Base-by-base conservation (phyloP, 2,113 vertebrate genomes). In the Edolisoma coerulescens region DNA sequence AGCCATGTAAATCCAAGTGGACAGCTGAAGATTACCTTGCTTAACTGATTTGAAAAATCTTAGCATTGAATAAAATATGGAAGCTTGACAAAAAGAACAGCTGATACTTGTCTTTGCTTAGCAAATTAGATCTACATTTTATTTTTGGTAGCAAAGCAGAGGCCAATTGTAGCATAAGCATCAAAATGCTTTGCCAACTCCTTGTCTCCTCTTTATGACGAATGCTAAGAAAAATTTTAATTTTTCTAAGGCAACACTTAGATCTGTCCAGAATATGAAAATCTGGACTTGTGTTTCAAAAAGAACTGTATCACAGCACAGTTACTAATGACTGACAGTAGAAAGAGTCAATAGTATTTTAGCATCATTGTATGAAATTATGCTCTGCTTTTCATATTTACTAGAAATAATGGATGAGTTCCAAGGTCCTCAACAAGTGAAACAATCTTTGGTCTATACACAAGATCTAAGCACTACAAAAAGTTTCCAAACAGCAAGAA, bases 81-180 rank as follows among this genome's bases (percentile, higher is more conserved):
- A 94, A 81, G 70, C 71, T 42, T 90, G 93, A 89, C 82, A 93
- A 90, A 95, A 91, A 88, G 85, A 95, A 94, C 89, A 96, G 90
- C 87, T 95, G 94, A 95, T 83, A 94, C 78, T 80, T 91, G 33
- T 73, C 91, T 91, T 91, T 90, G 78, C 91, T 95, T 73, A 89
- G 95, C 82, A 92, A 96, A 87, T 94, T 60, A 91, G 57, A 91
- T 87, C 87, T 60, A 82, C 1, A 2, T 89, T 93, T 93, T 89
- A 96, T 94, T 94, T 96, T 86, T 91, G 61, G 67, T 93, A 91
- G 67, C 53, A 96, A 94, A 91, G 87, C 89, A 91, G 45, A 94
- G 87, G 84, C 78, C 87, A 97, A 85, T 57, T 80, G 75, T 83
- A 94, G 39, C 71, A 90, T 33, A 96, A 91, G 91, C 75, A 93